Evolutionary conservation across 1,140 invertebrate species (phyloP).

Genomic region (Augochlora pura): DNA sequence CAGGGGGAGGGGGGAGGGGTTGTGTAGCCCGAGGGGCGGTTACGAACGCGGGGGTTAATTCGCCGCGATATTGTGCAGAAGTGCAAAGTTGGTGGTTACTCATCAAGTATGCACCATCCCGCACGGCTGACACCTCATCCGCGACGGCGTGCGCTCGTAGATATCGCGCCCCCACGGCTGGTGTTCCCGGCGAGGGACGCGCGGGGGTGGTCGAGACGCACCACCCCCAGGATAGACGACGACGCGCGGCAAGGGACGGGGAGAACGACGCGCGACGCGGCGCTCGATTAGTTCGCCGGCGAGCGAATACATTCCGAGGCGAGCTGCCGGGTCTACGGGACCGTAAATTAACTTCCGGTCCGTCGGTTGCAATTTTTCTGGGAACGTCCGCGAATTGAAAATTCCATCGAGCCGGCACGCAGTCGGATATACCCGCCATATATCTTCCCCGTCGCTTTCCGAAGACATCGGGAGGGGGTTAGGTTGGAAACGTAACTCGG

Average conservation of each 20-base stretch:
- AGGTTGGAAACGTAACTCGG: neutral
- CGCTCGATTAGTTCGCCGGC: too few relatives aligned
- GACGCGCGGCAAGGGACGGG: neutral
- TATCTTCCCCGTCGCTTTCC: neutral
- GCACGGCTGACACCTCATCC: constrained; percentile 30
- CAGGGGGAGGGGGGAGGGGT: too few relatives aligned
- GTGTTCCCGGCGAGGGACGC: neutral
- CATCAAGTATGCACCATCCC: constrained; percentile 46
- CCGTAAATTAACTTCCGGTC: neutral
- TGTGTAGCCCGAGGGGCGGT: neutral
- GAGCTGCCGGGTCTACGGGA: too few relatives aligned
- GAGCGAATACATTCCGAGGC: neutral
- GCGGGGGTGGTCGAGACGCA: neutral
- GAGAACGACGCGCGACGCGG: too few relatives aligned
- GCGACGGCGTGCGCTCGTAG: neutral
- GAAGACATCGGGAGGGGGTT: too few relatives aligned
- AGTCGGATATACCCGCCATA: neutral
- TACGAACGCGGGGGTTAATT: constrained; percentile 36
- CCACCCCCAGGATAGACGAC: neutral
- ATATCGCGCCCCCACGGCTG: neutral
- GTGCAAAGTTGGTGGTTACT: constrained; percentile 51
- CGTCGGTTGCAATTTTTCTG: neutral
- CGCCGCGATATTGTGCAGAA: constrained; percentile 40
- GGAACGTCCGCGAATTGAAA: neutral
- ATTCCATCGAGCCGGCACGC: constrained; percentile 1